phyloP scores from a whole-genome alignment of 1,140 invertebrate genomes.

The Dinoponera quadriceps region DNA sequence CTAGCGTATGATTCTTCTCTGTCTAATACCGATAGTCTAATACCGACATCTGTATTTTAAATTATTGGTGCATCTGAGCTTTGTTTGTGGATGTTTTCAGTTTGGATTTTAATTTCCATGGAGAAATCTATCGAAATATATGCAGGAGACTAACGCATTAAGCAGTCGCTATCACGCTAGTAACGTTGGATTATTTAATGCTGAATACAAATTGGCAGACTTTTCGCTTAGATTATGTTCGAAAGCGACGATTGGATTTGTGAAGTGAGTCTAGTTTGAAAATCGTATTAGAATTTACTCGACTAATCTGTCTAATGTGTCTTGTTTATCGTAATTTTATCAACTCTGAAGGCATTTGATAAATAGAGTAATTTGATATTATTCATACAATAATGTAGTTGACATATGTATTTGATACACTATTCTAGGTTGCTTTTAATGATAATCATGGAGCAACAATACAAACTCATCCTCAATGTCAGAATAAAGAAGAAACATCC shows the following conservation, averaged over 20 bases:
- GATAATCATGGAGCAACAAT: conserved; percentile 56
- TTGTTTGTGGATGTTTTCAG: too few relatives aligned
- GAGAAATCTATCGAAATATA: too few relatives aligned
- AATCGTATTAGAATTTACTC: background rate
- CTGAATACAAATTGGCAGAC: background rate
- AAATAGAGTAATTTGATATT: background rate
- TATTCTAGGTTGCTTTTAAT: conserved; percentile 71
- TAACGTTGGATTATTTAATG: too few relatives aligned
- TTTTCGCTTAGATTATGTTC: conserved; percentile 45
- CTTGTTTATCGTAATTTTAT: conserved; percentile 15
- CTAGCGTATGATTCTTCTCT: too few relatives aligned
- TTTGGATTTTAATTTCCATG: too few relatives aligned
- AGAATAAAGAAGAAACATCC: conserved; percentile 36
- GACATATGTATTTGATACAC: background rate
- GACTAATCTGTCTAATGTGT: background rate
- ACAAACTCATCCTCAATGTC: conserved; percentile 19
- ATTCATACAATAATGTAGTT: background rate
- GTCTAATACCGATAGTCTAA: too few relatives aligned
- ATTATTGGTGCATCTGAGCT: too few relatives aligned
- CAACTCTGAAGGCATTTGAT: background rate
- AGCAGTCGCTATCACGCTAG: too few relatives aligned
- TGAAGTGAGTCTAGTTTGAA: conserved; percentile 43
- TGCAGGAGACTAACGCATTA: too few relatives aligned
- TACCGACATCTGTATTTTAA: too few relatives aligned
- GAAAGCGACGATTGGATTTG: conserved; percentile 58